A percentile compares a stretch with the other conserved stretches of the same genome.
Evolutionary conservation across 2,113 vertebrate genomes (phyloP).

Genomic region (Dromaius novaehollandiae): DNA sequence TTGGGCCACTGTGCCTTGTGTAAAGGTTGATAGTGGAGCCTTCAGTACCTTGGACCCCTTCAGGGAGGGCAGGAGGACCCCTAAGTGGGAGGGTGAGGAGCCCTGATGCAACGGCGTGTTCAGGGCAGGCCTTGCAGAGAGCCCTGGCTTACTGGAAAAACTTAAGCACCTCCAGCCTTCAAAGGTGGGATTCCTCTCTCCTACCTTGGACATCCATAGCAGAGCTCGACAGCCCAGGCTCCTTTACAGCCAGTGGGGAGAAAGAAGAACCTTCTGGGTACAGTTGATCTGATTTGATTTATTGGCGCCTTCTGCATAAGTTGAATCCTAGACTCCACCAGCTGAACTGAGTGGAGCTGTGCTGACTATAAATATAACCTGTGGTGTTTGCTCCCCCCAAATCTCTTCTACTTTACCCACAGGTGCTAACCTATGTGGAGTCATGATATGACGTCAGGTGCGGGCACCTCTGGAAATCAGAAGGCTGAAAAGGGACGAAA

Average conservation of each 20-base stretch:
- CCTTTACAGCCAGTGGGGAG: not conserved
- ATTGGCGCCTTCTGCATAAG: not conserved
- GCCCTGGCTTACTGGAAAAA: not conserved
- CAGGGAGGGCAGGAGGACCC: not conserved
- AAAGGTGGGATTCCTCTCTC: not conserved
- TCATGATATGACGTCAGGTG: not conserved
- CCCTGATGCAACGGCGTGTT: not conserved
- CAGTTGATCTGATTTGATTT: not conserved
- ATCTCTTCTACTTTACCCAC: not conserved
- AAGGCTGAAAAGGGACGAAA: not conserved
- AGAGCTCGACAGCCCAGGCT: not conserved
- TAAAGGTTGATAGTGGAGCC: not conserved
- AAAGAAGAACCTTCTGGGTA: not conserved
- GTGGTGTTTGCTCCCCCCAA: not conserved
- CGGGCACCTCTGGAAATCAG: not conserved
- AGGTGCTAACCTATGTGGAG: not conserved
- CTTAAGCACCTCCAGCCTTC: not conserved
- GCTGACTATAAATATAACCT: not conserved
- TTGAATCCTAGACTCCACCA: not conserved
- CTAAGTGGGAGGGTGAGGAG: not conserved
- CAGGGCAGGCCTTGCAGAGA: not conserved
- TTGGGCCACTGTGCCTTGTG: not conserved
- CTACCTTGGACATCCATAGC: not conserved
- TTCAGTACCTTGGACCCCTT: not conserved
- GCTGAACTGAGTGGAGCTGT: not conserved